Evolutionary conservation across 2,113 vertebrate species (phyloP), one percentile per base, ranked within the genome.

Genomic region (Dromaius novaehollandiae): DNA sequence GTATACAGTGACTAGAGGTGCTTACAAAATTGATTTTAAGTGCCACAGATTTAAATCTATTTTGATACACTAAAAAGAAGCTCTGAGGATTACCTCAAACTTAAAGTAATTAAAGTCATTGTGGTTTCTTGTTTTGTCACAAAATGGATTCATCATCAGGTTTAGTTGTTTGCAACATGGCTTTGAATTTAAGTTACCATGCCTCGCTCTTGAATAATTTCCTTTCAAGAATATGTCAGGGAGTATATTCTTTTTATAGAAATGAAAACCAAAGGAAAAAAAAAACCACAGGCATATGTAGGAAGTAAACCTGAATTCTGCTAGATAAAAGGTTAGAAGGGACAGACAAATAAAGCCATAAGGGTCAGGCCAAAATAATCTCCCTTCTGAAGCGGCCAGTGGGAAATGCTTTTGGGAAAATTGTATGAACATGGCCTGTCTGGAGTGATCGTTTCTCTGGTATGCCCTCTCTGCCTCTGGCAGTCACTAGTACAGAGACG

Each of bases 381-480:
- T 69, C 75, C 36, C 10, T 63, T 56, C 10, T 34, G 17, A 36
- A 65, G 25, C 17, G 6, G 1, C 9, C 63, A 0, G 0, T 2
- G 48, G 6, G 22, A 86, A 88, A 83, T 74, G 0, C 10, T 18
- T 15, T 40, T 4, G 30, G 69, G n/a, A 51, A 25, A 53, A 24
- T 20, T 14, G 5, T 7, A 64, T 48, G 44, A 70, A 58, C 4
- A 7, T 34, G 24, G 4, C 4, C 34, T 7, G 38, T 76, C 30
- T 21, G 28, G 28, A 55, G 7, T 2, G 6, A 69, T 55, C 2
- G 17, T 58, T 81, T 66, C 50, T n/a, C 28, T 58, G 40, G 10
- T 30, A 22, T 30, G 19, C 1, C 13, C 5, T 69, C 30, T 50
- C 19, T 53, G n/a, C 19, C 4, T 42, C 25, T 75, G 58, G 28